Evolutionary conservation across 2,797 vertebrate genomes (phyloP).

Genomic region (Eremophila alpestris): DNA sequence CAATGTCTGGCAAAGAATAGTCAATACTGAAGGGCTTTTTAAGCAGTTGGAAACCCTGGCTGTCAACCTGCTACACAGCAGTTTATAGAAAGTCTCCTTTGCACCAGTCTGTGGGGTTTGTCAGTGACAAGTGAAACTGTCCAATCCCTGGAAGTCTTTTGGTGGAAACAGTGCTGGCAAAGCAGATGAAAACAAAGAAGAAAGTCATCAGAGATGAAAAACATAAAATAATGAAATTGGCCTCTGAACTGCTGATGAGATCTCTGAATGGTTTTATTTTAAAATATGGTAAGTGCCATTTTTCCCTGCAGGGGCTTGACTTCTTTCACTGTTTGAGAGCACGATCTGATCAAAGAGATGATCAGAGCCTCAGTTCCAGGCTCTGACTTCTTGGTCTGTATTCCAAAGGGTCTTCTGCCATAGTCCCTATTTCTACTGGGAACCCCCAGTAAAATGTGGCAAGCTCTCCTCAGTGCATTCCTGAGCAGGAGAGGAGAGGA

Average conservation of each 20-base stretch:
- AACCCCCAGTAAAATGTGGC: not conserved
- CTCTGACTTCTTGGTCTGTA: not conserved
- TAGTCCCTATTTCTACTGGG: not conserved
- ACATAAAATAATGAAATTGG: not conserved
- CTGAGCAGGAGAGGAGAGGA: not conserved
- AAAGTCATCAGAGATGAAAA: not conserved
- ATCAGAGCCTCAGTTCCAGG: not conserved
- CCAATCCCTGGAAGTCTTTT: not conserved
- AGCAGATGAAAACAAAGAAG: not conserved
- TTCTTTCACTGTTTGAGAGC: not conserved
- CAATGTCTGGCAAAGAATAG: not conserved
- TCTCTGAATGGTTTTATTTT: not conserved
- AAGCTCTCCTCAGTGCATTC: not conserved
- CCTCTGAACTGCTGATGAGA: not conserved
- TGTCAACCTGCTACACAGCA: not conserved
- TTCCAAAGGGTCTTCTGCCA: not conserved
- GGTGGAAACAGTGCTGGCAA: not conserved
- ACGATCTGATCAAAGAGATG: accelerated
- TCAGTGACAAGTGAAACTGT: not conserved
- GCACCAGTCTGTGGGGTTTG: not conserved
- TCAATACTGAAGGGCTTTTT: not conserved
- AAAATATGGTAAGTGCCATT: not conserved
- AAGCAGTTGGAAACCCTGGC: not conserved
- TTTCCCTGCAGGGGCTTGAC: not conserved
- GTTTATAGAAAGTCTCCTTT: not conserved